A percentile compares a stretch with the other conserved stretches of the same genome.
Evolutionary conservation across 2,113 vertebrate genomes (phyloP).

Genomic region (Lepus americanus): DNA sequence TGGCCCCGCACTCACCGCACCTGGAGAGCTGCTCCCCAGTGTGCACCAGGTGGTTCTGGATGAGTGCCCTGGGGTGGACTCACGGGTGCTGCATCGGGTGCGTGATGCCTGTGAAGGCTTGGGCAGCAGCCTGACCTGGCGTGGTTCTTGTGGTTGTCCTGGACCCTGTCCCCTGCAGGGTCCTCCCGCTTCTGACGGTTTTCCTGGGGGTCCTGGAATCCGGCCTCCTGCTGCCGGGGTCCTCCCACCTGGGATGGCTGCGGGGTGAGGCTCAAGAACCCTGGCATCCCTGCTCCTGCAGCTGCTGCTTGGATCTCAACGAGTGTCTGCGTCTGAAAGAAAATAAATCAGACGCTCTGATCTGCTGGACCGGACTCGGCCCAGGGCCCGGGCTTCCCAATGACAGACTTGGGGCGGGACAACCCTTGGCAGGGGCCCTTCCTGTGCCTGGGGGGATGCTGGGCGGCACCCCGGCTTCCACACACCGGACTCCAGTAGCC

Average conservation of each 20-base stretch:
- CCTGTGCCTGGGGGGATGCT: rapidly evolving
- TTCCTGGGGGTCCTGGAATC: rapidly evolving
- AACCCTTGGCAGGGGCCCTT: no score
- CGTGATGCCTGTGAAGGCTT: not conserved
- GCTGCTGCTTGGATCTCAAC: not conserved
- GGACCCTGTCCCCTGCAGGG: not conserved
- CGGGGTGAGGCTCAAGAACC: rapidly evolving
- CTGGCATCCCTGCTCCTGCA: not conserved
- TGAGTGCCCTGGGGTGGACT: constrained; percentile 18
- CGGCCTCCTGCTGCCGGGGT: not conserved
- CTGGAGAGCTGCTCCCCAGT: not conserved
- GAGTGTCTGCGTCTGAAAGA: not conserved
- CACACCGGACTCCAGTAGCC: not conserved
- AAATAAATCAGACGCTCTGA: not conserved
- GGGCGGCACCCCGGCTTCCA: not conserved
- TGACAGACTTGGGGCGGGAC: no score
- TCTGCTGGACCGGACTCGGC: not conserved
- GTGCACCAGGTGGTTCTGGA: constrained; percentile 50
- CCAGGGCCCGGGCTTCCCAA: no score
- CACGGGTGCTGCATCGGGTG: not conserved
- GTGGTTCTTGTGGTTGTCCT: no score
- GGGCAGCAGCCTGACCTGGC: no score
- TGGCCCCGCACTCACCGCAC: not conserved
- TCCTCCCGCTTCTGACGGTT: no score
- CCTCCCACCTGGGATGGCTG: not conserved